Percentiles rank a stretch among this genome's conserved stretches.
Evolutionary conservation across 2,113 vertebrate genomes (phyloP).

Genomic region (Balaeniceps rex): DNA sequence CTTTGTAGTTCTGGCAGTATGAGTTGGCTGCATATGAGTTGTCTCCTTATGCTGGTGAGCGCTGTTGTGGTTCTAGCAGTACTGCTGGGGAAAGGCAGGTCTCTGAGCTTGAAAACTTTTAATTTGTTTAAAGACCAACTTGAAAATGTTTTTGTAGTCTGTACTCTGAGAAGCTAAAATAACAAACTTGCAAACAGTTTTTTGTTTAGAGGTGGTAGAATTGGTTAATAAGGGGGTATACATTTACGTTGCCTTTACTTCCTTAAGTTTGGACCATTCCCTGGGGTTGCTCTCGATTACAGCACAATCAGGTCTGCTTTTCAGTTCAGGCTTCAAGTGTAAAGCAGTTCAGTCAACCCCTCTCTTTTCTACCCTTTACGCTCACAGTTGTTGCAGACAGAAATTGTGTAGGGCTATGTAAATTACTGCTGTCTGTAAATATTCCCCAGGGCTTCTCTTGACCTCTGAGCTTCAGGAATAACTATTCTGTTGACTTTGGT

Average conservation of each 20-base stretch:
- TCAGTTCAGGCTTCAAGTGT: background rate
- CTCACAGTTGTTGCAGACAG: background rate
- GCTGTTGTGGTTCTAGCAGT: background rate
- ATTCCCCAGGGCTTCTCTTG: background rate
- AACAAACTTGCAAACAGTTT: background rate
- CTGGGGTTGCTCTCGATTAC: background rate
- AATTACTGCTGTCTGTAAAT: background rate
- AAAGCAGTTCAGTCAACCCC: background rate
- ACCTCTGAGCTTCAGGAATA: background rate
- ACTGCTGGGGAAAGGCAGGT: background rate
- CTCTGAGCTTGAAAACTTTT: background rate
- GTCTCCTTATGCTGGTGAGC: background rate
- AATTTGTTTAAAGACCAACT: background rate
- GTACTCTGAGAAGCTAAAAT: background rate
- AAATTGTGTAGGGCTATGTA: background rate
- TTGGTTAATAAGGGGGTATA: background rate
- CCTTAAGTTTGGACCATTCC: background rate
- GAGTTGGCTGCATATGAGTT: background rate
- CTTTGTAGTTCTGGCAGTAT: rapidly evolving
- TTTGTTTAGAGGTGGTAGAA: background rate
- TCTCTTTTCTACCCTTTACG: background rate
- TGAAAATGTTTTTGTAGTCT: background rate
- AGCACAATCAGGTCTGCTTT: background rate
- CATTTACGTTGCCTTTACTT: background rate
- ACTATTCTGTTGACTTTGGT: background rate